Evolutionary conservation across 1,140 invertebrate species (phyloP), one percentile per base, ranked within the genome.

Genomic region (Macrotrachela quadricornifera): DNA sequence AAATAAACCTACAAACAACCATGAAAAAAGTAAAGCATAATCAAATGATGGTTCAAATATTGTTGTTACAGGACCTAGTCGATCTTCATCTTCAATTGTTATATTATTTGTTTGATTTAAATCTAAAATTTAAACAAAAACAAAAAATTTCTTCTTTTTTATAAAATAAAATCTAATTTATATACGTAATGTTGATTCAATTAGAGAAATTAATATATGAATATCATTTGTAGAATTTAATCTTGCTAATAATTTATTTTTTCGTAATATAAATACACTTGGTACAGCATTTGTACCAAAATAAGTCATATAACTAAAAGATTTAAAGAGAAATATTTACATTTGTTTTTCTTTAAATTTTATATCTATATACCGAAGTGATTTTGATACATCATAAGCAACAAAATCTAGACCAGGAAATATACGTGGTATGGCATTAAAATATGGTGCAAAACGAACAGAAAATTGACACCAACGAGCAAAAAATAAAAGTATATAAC

Each of bases 251-350:
- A 83, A 77, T 63, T 82, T 77, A 0, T 84, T 84, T 71, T 90
- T 90, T 63, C 94, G 86, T 61, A 92, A 85, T 50, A 95, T 73
- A 68, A 92, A 77, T 12, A 94, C 65, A 39, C 85, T 88, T 41
- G 87, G 87, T 21, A 92, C 80, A 16, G 83, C 84, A n/a, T 88
- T 79, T 57, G 91, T 83, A 16, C 87, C 86, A 73, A 85, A 88
- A 62, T 85, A 81, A 0, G 85, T 82, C 69, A 90, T 90, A 38
- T 87, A 61, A 50, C 72, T 70, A 49, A 44, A 58, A 60, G 46
- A 30, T 4, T 30, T 4, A 30, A 30, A 2, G 8, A 30, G 2
- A 41, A 47, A 30, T 9, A 39, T 45, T 30, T 38, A 40, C 11
- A 10, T 11, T 18, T 10, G 10, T 6, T 21, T 21, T 44, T 48